phyloP scores from a whole-genome alignment of 2,797 vertebrate genomes.

The Gephyroberyx darwinii region DNA sequence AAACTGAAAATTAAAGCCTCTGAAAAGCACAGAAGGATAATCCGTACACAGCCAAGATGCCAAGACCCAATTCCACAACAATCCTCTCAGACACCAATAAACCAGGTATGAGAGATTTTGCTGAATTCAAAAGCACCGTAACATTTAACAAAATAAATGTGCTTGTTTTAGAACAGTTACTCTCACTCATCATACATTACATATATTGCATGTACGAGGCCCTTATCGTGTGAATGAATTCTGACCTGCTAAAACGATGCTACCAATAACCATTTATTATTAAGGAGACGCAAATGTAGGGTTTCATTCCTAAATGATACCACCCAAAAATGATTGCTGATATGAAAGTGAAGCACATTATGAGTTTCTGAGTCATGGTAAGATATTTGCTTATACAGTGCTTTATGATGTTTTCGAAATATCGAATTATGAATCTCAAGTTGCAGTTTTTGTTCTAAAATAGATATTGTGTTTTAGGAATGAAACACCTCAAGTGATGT shows the following conservation, averaged over 20 bases:
- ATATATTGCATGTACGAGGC: not conserved
- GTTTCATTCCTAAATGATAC: too few relatives aligned
- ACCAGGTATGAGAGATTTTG: slow-evolving; percentile 50
- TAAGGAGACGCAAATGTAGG: too few relatives aligned
- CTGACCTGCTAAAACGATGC: not conserved
- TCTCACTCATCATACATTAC: not conserved
- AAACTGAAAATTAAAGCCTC: not conserved
- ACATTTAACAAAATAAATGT: not conserved
- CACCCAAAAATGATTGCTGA: too few relatives aligned
- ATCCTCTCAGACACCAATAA: slow-evolving; percentile 45
- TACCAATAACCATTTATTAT: too few relatives aligned
- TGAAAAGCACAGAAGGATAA: slow-evolving; percentile 5
- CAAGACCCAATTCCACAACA: slow-evolving; percentile 26
- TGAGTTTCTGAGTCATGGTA: too few relatives aligned
- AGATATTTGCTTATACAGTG: too few relatives aligned
- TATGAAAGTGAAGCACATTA: too few relatives aligned
- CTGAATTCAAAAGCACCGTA: not conserved
- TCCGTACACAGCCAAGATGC: slow-evolving; percentile 44
- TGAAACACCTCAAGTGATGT: not conserved
- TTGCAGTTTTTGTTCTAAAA: not conserved
- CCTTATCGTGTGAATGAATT: not conserved
- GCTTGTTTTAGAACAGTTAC: not conserved
- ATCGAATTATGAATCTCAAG: not conserved
- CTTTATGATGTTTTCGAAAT: not conserved
- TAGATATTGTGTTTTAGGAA: not conserved